These are phyloP conservation scores for Oegoconia quadripuncta DNA, from an alignment of 2,888 invertebrate species.

Conservation along the genomic window DNA sequence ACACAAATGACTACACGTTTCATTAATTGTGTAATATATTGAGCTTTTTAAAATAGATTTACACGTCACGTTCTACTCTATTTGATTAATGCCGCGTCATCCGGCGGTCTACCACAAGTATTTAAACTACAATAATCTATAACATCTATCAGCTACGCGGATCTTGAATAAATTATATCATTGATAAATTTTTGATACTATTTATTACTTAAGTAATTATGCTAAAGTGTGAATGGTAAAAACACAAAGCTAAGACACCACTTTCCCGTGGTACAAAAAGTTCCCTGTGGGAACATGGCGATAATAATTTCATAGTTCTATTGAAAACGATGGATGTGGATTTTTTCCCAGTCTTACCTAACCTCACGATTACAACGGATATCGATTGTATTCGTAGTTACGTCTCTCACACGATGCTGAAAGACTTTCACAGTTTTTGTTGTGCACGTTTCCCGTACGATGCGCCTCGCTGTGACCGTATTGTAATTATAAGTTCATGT, in stretches of 20 bases:
- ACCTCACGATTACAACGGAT: conserved; percentile 64
- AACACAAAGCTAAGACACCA: conserved; percentile 20
- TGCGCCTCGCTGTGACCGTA: conserved; percentile 6
- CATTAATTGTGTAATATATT: neutral
- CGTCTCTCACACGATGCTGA: conserved; percentile 48
- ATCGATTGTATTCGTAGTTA: conserved; percentile 60
- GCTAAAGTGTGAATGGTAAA: conserved; percentile 1
- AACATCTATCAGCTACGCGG: no score
- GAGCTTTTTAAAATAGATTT: no score
- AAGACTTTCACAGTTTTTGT: conserved; percentile 57
- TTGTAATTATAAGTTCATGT: neutral
- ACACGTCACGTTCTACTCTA: no score
- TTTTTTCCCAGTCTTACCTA: conserved; percentile 65
- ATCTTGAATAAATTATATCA: no score
- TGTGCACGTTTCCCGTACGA: conserved; percentile 12
- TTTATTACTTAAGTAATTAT: no score
- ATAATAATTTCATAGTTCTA: conserved; percentile 40
- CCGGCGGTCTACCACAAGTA: no score
- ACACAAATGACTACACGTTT: conserved; percentile 1
- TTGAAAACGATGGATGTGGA: conserved; percentile 49
- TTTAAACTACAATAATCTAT: no score
- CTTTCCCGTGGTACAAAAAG: conserved; percentile 49
- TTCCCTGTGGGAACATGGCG: conserved; percentile 49
- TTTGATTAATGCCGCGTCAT: no score
- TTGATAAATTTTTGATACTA: no score